Evolutionary conservation across 2,797 vertebrate genomes (phyloP).

Genomic region (Premnoplex brunnescens): DNA sequence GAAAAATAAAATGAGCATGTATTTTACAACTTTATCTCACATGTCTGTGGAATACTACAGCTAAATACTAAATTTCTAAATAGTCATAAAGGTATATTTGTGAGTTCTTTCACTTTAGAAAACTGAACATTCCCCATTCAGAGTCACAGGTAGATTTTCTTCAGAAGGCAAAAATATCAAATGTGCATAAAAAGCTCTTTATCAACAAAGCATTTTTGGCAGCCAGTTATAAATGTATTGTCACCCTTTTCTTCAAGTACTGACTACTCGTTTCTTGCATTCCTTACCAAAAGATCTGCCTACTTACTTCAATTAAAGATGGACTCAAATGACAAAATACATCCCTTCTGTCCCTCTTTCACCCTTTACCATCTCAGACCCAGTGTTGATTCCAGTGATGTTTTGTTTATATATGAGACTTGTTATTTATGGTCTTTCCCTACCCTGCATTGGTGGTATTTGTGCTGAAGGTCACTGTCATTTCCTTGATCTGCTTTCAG

Average conservation of each 20-base stretch:
- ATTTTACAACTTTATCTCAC: background rate
- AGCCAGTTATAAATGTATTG: background rate
- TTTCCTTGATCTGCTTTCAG: background rate
- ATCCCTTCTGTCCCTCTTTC: fast-evolving
- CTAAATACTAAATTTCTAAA: background rate
- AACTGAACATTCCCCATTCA: background rate
- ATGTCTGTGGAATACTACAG: background rate
- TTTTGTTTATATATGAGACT: background rate
- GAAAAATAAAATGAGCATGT: background rate
- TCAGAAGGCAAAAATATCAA: background rate
- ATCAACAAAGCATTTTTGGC: background rate
- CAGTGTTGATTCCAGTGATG: background rate
- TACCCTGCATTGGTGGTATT: background rate
- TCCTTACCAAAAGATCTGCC: background rate
- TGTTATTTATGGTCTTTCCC: background rate
- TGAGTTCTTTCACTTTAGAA: background rate
- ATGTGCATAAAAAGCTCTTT: background rate
- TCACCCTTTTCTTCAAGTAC: background rate
- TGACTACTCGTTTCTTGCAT: background rate
- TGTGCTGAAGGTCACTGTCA: background rate
- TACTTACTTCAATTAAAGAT: background rate
- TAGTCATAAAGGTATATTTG: background rate
- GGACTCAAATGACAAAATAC: background rate
- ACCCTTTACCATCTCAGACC: background rate
- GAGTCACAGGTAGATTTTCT: background rate